Conservation (phyloP, 2,888 invertebrate genomes). For the Ennomos erosarius region DNA sequence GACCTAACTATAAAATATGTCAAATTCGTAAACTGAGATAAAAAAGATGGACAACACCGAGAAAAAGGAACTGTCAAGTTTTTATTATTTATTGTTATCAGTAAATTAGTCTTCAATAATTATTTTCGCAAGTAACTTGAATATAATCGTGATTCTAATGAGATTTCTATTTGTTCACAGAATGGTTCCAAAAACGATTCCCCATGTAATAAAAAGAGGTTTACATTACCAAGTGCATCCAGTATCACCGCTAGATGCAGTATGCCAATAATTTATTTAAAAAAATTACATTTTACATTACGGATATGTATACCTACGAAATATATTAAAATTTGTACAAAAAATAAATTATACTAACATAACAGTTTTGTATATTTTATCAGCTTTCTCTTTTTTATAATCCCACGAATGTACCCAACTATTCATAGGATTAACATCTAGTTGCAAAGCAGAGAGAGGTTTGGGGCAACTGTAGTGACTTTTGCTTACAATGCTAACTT, state of each 20-base stretch:
- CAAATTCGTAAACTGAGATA: too few relatives aligned
- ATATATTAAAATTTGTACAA: constrained; percentile 41
- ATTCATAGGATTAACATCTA: constrained; percentile 63
- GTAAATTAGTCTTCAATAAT: too few relatives aligned
- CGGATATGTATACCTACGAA: constrained; percentile 41
- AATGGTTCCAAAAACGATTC: constrained; percentile 95
- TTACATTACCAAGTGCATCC: constrained; percentile 67
- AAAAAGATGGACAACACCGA: too few relatives aligned
- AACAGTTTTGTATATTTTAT: constrained; percentile 54
- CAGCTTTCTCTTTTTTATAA: constrained; percentile 45
- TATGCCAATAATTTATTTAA: constrained; percentile 64
- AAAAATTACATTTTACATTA: constrained; percentile 35
- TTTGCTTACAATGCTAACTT: constrained; percentile 60
- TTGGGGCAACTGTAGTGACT: constrained; percentile 83
- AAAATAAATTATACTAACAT: constrained; percentile 49
- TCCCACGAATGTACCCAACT: constrained; percentile 71
- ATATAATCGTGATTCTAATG: constrained; percentile 1
- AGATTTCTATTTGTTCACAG: constrained; percentile 78
- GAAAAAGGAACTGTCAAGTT: too few relatives aligned
- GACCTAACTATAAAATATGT: too few relatives aligned
- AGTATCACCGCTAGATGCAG: constrained; percentile 66
- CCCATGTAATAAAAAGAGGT: constrained; percentile 95
- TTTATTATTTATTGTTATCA: too few relatives aligned
- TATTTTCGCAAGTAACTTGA: background rate
- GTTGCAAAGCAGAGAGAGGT: constrained; percentile 71